Evolutionary conservation across 2,113 vertebrate genomes (phyloP).

Genomic region (Emydura subglobosa): DNA sequence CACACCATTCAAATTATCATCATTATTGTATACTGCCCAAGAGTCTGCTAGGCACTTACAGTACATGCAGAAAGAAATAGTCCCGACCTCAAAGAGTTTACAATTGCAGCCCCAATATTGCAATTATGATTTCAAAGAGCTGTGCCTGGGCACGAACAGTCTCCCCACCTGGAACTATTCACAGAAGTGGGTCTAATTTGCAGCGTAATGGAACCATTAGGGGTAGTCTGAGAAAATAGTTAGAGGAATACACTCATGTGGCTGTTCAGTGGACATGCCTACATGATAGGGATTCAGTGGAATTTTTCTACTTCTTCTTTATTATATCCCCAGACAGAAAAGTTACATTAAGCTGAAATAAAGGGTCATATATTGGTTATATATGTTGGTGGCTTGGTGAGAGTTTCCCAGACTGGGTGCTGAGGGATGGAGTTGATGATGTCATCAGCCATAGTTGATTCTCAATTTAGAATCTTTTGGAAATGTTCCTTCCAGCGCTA

Average conservation of each 20-base stretch:
- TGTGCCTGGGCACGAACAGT: neutral
- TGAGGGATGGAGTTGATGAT: no score
- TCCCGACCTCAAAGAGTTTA: rapidly evolving
- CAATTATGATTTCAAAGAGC: rapidly evolving
- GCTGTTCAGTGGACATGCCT: neutral
- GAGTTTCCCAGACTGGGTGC: no score
- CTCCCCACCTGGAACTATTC: neutral
- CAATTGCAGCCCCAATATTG: rapidly evolving
- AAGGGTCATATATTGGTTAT: constrained; percentile 1
- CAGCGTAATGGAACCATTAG: neutral
- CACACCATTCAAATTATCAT: neutral
- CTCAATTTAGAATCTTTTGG: no score
- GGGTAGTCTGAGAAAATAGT: neutral
- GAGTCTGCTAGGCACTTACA: rapidly evolving
- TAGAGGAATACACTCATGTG: neutral
- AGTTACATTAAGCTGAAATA: constrained; percentile 30
- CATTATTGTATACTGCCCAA: neutral
- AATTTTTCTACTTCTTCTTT: constrained; percentile 16
- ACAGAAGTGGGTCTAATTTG: neutral
- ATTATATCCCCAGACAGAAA: constrained; percentile 34
- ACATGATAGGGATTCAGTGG: neutral
- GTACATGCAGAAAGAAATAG: neutral
- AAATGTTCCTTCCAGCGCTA: no score
- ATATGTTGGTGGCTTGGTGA: no score
- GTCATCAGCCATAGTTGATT: no score